Base-by-base conservation (phyloP, 2,888 invertebrate genomes). In the Phrixothrix hirtus region DNA sequence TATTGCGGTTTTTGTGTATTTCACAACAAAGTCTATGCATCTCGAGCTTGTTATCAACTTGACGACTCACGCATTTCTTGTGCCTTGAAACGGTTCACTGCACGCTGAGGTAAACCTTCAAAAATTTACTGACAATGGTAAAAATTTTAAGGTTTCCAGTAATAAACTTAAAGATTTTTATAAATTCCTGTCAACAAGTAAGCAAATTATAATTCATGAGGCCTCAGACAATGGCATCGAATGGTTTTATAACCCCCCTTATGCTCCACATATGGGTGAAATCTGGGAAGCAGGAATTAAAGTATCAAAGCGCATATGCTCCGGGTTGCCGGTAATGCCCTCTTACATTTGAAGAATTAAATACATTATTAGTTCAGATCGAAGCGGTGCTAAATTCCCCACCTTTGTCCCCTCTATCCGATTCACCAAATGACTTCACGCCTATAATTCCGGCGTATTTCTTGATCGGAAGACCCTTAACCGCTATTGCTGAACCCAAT, bases 171-270 rank as follows among this genome's bases (percentile, higher is more conserved):
- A 45, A 17, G 27, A 51, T 16, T 15, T 56, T 7, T 38, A 16
- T 10, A 38, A 41, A 1, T 56, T 57, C 21, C 9, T 51, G 7
- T 10, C n/a, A 29, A 5, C 2, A 3, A 6, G 11, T n/a, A 29
- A 29, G 3, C 10, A 3, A 6, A n/a, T 10, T 11, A 3, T 29
- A 2, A 6, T 3, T 29, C n/a, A 29, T 3, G n/a, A n/a, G n/a
- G 3, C 5, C 7, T 2, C 11, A 3, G 29, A 29, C 2, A n/a
- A 52, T 10, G 26, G 36, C 5, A 54, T 65, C 12, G 34, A 54
- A 11, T 65, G 64, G 66, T 31, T 61, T 36, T 62, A 65, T 42
- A 61, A 60, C 6, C 62, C 64, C 2, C 44, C 60, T 0, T 11
- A 50, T 1, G 34, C 55, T n/a, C n/a, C n/a, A n/a, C n/a, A n/a